Evolutionary conservation across 2,113 vertebrate species (phyloP).

Genomic region (Caretta caretta): DNA sequence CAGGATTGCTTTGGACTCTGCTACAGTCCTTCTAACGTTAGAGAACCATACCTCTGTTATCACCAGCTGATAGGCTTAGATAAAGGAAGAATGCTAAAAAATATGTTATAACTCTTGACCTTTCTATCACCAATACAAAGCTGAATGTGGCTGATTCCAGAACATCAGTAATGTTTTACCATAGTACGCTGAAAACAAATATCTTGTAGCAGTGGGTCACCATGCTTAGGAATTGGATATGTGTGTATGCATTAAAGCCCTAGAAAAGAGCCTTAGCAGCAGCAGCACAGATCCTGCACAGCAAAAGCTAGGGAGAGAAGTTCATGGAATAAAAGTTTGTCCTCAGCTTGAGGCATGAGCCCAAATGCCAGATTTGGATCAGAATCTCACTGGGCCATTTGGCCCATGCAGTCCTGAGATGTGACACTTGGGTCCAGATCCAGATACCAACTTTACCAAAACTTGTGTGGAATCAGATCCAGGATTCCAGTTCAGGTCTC

Average conservation of each 20-base stretch:
- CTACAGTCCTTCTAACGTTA: background rate
- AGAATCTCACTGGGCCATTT: background rate
- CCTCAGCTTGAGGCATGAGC: background rate
- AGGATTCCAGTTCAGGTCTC: background rate
- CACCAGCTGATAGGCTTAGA: background rate
- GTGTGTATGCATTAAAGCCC: background rate
- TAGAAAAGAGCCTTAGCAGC: background rate
- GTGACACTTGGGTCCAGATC: background rate
- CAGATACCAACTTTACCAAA: background rate
- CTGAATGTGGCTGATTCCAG: background rate
- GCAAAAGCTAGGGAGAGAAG: background rate
- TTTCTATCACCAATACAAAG: background rate
- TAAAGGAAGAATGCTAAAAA: background rate
- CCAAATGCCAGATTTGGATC: rapidly evolving
- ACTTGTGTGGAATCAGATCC: background rate
- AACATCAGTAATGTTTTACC: background rate
- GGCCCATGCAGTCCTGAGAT: background rate
- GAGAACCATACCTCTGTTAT: background rate
- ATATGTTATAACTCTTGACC: background rate
- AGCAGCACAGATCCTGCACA: background rate
- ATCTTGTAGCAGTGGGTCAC: background rate
- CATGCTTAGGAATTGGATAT: background rate
- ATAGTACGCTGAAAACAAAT: background rate
- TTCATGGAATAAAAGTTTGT: background rate
- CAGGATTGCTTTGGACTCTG: background rate